Percentiles rank a stretch among this genome's conserved stretches.
phyloP scores from a whole-genome alignment of 2,888 invertebrate genomes.

The Scotopteryx bipunctaria region DNA sequence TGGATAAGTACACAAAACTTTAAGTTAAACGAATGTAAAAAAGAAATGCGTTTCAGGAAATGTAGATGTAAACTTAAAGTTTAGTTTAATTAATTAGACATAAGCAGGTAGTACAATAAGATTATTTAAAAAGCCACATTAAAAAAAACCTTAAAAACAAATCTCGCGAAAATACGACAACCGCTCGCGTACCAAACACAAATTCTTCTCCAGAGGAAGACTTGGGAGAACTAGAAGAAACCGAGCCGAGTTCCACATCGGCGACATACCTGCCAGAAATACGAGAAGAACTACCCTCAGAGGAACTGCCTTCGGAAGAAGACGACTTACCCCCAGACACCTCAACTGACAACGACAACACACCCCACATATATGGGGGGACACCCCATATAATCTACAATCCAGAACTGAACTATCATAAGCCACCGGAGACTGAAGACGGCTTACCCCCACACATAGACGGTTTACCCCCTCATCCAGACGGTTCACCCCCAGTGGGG shows the following conservation, averaged over 20 bases:
- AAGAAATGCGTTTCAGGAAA: no score
- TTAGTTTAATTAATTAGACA: neutral
- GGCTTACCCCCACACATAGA: slow-evolving; percentile 16
- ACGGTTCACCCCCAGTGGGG: slow-evolving; percentile 20
- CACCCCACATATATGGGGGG: slow-evolving; percentile 30
- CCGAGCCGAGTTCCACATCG: slow-evolving; percentile 51
- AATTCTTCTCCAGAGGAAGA: slow-evolving; percentile 71
- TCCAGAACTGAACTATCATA: slow-evolving; percentile 7
- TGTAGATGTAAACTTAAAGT: neutral
- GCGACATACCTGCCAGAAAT: slow-evolving; percentile 40
- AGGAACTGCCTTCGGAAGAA: slow-evolving; percentile 31
- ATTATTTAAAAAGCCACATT: slow-evolving; percentile 13
- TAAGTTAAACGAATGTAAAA: neutral
- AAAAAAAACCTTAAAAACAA: slow-evolving; percentile 1
- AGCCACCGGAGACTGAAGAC: slow-evolving; percentile 10
- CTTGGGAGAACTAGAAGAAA: slow-evolving; percentile 68
- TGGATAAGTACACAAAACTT: neutral
- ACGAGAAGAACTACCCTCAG: slow-evolving; percentile 30
- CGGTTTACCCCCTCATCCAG: slow-evolving; percentile 27
- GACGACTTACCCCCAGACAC: slow-evolving; percentile 24
- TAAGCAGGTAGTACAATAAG: neutral
- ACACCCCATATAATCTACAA: slow-evolving; percentile 25
- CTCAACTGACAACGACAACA: slow-evolving; percentile 24
- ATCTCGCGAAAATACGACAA: slow-evolving; percentile 71
- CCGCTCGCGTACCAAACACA: slow-evolving; percentile 58